Percentiles rank a stretch among this genome's conserved stretches.
Conservation (phyloP, 2,888 invertebrate genomes). For the Seira sanloemensis region DNA sequence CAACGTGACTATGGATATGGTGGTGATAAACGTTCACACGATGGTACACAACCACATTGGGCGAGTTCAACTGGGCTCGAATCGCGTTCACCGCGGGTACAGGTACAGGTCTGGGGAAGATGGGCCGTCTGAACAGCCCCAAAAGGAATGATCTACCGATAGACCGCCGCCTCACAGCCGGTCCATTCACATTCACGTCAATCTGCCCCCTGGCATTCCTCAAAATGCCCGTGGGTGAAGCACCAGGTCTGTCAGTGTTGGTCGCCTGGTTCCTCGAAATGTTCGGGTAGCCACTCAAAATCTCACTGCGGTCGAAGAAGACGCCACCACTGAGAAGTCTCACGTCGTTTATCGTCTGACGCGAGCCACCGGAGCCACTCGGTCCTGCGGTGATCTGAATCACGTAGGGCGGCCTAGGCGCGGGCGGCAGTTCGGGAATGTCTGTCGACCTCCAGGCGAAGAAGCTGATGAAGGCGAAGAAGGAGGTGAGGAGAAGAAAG, state of each 20-base stretch:
- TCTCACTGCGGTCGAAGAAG: constrained; percentile 55
- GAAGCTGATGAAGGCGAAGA: constrained; percentile 49
- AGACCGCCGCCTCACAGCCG: constrained; percentile 22
- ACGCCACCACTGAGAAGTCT: constrained; percentile 65
- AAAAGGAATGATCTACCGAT: constrained; percentile 47
- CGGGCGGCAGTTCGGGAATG: constrained; percentile 67
- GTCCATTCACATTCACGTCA: not conserved
- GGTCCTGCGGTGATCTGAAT: constrained; percentile 67
- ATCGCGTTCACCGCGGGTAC: constrained; percentile 28
- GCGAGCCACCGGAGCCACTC: constrained; percentile 21
- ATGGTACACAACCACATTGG: constrained; percentile 71
- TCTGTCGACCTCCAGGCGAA: constrained; percentile 71
- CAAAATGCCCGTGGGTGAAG: not conserved
- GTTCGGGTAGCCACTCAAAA: constrained; percentile 27
- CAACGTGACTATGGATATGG: constrained; percentile 46
- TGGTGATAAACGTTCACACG: constrained; percentile 65
- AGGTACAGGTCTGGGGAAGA: constrained; percentile 30
- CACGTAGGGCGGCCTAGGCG: constrained; percentile 69
- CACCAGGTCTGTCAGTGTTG: constrained; percentile 28
- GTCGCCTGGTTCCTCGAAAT: constrained; percentile 35
- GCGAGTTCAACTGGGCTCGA: constrained; percentile 49
- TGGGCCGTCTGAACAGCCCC: constrained; percentile 57
- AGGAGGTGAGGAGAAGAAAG: constrained; percentile 33
- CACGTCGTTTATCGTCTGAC: constrained; percentile 68
- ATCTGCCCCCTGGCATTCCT: not conserved